Percentiles rank a stretch among this genome's conserved stretches.
phyloP scores from a whole-genome alignment of 2,113 vertebrate genomes.

The Epinephelus moara region DNA sequence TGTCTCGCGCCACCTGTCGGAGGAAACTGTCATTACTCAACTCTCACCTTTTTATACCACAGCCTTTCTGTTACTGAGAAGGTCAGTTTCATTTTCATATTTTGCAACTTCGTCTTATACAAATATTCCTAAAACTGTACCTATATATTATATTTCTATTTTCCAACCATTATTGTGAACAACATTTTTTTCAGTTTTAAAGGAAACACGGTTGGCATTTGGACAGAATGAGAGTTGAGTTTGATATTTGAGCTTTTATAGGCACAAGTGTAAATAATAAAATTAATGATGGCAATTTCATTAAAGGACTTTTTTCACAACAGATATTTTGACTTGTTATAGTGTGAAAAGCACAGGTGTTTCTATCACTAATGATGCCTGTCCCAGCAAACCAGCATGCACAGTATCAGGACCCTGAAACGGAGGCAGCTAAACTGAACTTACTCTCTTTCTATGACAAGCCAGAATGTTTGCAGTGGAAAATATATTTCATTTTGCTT shows the following conservation, averaged over 20 bases:
- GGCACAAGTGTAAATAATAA: neutral
- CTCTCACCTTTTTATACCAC: neutral
- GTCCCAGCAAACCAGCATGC: too few relatives aligned
- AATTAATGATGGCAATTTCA: neutral
- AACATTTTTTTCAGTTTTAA: neutral
- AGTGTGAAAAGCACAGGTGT: neutral
- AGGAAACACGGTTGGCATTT: neutral
- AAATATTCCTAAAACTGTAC: neutral
- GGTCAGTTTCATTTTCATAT: neutral
- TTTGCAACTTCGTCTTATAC: too few relatives aligned
- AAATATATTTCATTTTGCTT: neutral
- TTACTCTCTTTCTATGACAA: too few relatives aligned
- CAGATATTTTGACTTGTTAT: too few relatives aligned
- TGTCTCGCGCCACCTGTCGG: slow-evolving; percentile 51
- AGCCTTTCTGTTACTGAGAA: too few relatives aligned
- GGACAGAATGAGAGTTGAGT: neutral
- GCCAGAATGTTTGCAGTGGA: too few relatives aligned
- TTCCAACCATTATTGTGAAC: neutral
- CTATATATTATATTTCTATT: neutral
- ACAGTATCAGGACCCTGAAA: too few relatives aligned
- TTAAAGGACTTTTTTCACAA: neutral
- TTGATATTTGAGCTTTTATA: neutral
- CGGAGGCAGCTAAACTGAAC: too few relatives aligned
- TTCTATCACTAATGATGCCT: too few relatives aligned
- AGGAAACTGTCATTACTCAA: neutral